These are phyloP conservation scores for Microctenopoma lineatum DNA, from an alignment of 2,797 vertebrate genomes.

Conservation along the genomic window DNA sequence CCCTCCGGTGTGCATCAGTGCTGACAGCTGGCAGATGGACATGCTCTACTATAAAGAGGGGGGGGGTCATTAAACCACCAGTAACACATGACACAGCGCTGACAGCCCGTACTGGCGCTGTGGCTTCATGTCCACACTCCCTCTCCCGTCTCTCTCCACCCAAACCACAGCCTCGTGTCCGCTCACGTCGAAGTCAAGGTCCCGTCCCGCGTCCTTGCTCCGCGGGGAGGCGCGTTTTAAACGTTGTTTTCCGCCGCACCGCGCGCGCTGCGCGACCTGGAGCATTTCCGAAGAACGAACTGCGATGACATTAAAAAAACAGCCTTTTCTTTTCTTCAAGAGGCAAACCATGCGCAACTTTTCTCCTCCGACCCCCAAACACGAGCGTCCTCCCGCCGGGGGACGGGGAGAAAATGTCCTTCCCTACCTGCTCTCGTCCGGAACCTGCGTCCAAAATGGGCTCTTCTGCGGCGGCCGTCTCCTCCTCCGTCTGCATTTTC, in stretches of 20 bases:
- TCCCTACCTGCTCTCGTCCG: conserved; percentile 84
- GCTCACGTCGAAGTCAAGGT: conserved; percentile 44
- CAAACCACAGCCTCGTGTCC: conserved; percentile 15
- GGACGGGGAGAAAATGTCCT: conserved; percentile 20
- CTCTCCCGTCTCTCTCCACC: conserved; percentile 26
- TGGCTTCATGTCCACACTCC: neutral
- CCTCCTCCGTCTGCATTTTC: conserved; percentile 86
- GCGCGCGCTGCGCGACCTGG: no score
- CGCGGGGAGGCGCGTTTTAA: neutral
- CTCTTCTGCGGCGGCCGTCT: conserved; percentile 83
- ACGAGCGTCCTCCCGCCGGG: neutral
- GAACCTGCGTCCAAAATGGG: conserved; percentile 83
- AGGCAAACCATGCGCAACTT: conserved; percentile 27
- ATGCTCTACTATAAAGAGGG: conserved; percentile 22
- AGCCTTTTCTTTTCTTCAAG: neutral
- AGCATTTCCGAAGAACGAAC: neutral
- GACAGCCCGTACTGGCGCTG: conserved; percentile 9
- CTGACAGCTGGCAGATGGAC: conserved; percentile 49
- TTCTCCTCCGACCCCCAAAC: neutral
- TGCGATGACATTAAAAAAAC: conserved; percentile 13
- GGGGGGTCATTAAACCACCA: conserved; percentile 7
- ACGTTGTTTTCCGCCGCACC: neutral
- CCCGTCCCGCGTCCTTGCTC: conserved; percentile 64
- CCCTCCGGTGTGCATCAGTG: conserved; percentile 30
- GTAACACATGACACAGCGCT: conserved; percentile 8